Conservation (phyloP, 1,140 invertebrate species). For the Drosophila dunni region DNA sequence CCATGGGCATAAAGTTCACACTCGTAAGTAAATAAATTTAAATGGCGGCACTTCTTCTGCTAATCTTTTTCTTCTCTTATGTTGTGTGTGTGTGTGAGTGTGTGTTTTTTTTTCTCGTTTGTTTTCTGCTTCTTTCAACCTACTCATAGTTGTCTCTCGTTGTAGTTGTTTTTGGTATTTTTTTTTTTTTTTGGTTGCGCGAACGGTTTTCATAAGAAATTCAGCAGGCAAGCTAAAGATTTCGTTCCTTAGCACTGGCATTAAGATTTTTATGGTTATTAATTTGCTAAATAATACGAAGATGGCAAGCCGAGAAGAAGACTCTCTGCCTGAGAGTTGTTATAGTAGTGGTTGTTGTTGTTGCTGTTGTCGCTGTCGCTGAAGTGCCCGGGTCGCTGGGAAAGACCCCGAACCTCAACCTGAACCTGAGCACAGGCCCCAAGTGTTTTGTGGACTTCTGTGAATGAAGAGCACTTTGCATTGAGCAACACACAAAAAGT, state of each 20-base stretch:
- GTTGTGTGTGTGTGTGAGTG: too few relatives aligned
- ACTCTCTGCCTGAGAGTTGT: neutral
- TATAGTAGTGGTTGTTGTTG: neutral
- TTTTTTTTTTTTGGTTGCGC: conserved; percentile 45
- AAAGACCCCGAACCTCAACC: conserved; percentile 29
- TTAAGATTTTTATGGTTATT: conserved; percentile 83
- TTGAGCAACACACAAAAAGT: conserved; percentile 49
- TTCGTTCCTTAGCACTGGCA: conserved; percentile 75
- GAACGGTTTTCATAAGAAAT: conserved; percentile 79
- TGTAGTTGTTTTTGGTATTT: conserved; percentile 15
- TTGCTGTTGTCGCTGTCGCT: conserved; percentile 6
- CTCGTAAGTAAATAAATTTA: conserved; percentile 83
- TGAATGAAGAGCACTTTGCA: conserved; percentile 81
- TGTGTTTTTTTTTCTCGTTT: conserved; percentile 50
- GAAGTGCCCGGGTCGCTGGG: conserved; percentile 26
- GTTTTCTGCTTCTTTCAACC: conserved; percentile 39
- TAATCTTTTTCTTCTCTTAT: conserved; percentile 56
- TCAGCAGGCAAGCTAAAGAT: conserved; percentile 79
- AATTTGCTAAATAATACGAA: conserved; percentile 82
- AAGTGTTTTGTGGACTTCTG: conserved; percentile 58
- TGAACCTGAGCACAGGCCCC: conserved; percentile 25
- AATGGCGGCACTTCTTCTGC: conserved; percentile 80
- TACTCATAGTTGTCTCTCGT: conserved; percentile 50
- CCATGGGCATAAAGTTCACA: conserved; percentile 81
- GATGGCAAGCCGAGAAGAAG: conserved; percentile 46